Evolutionary conservation across 2,797 vertebrate genomes (phyloP).

Genomic region (Nyctalus aviator): DNA sequence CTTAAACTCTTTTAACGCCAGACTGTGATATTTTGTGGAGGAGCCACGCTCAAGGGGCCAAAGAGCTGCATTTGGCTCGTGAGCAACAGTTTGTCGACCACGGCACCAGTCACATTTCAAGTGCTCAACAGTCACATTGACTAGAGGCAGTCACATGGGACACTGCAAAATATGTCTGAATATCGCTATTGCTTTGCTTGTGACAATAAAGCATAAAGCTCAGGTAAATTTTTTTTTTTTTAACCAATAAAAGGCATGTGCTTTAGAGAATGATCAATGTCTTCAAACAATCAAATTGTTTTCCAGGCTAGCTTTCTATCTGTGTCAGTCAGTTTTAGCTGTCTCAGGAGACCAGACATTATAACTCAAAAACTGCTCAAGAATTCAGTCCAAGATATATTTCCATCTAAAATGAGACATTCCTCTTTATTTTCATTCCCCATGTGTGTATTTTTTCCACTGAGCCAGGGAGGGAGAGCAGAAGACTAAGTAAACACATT

Average conservation of each 20-base stretch:
- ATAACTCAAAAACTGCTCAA: neutral
- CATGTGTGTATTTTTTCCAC: neutral
- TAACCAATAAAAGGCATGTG: neutral
- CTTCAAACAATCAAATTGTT: neutral
- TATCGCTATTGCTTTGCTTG: neutral
- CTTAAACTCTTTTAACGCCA: too few relatives aligned
- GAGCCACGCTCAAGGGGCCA: too few relatives aligned
- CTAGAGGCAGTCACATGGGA: neutral
- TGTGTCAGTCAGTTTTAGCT: neutral
- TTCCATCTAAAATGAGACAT: neutral
- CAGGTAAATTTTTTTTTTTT: neutral
- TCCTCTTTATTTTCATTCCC: neutral
- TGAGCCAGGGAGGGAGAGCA: neutral
- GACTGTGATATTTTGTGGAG: too few relatives aligned
- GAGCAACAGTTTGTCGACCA: too few relatives aligned
- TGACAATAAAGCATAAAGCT: conserved; percentile 34
- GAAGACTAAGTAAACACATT: neutral
- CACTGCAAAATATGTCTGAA: neutral
- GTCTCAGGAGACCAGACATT: neutral
- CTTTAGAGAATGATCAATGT: neutral
- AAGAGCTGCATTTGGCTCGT: too few relatives aligned
- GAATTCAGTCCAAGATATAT: neutral
- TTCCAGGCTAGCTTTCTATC: neutral
- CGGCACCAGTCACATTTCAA: neutral
- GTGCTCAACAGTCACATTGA: neutral